Evolutionary conservation across 2,113 vertebrate species (phyloP), one percentile per base, ranked within the genome.

Genomic region (Mobula birostris): DNA sequence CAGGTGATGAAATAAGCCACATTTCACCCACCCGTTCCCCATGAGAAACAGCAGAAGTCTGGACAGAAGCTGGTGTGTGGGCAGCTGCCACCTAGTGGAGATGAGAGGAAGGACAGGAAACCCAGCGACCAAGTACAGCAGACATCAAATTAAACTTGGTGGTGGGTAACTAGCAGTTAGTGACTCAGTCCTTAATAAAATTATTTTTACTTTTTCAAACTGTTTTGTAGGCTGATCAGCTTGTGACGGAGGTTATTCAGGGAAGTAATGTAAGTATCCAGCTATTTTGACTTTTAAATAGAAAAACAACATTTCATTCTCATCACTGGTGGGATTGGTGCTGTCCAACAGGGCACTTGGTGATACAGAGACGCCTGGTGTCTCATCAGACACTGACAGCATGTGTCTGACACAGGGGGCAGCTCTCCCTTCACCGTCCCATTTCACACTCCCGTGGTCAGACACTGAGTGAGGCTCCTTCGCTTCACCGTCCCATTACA

Each of bases 241-340:
- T 98, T 63, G 96, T 98, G 83, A 95, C 95, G 70, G 96, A 96
- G 95, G 96, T 98, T 79, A 96, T 97, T 61, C 95, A 96, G 24
- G 96, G 96, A n/a, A 95, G 94, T 0, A 97, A 97, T 40, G 98
- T 98, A 96, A 98, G 96, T 96, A 94, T 82, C 5, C 36, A 9
- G 76, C 61, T 36, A 36, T 36, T 79, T 14, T 79, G 27, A 36
- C 2, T 36, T 36, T 77, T 76, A 5, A 76, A 76, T 4, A 76
- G 72, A 76, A 27, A 12, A 7, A 1, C 76, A 77, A 29, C 48
- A 12, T n/a, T 32, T 36, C 36, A n/a, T 36, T 36, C 29, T 79
- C n/a, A n/a, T 77, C 29, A 0, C 5, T 27, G 76, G 7, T n/a
- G 76, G 76, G 29, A n/a, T 77, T 8, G 21, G 76, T n/a, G 76